Evolutionary conservation across 2,888 invertebrate species (phyloP).

Genomic region (Arctia plantaginis): DNA sequence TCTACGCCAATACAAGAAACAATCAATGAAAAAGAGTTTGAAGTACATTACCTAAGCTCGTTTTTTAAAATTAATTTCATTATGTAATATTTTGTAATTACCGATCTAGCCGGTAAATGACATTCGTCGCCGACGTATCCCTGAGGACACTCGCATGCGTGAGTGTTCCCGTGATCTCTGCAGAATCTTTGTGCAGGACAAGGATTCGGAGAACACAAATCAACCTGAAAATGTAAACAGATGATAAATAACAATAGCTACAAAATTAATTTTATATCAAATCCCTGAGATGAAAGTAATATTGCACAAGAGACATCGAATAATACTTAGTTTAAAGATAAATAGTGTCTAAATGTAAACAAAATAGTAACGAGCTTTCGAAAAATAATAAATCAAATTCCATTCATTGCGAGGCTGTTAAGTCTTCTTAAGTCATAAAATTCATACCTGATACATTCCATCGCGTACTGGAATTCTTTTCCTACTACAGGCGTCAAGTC

Average conservation of each 20-base stretch:
- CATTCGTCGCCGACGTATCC: constrained; percentile 90
- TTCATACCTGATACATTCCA: too few species aligned
- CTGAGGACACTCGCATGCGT: constrained; percentile 90
- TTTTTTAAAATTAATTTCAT: too few species aligned
- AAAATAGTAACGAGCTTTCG: background rate
- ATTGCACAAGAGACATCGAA: too few species aligned
- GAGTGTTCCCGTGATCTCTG: constrained; percentile 91
- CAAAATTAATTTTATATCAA: background rate
- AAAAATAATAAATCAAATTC: background rate
- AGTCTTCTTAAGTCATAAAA: background rate
- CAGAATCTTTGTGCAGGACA: constrained; percentile 89
- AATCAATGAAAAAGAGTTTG: background rate
- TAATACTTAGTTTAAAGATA: too few species aligned
- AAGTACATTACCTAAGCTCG: background rate
- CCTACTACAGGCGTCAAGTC: background rate
- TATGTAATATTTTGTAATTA: constrained; percentile 63
- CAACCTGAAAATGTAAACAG: constrained; percentile 80
- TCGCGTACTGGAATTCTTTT: background rate
- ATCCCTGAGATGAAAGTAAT: background rate
- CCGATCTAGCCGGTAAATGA: constrained; percentile 88
- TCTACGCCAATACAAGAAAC: background rate
- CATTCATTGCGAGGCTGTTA: background rate
- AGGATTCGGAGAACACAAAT: constrained; percentile 90
- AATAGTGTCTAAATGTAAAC: background rate
- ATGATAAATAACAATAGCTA: background rate